These are phyloP conservation scores for Gallinago nigripennis DNA, from an alignment of 2,797 vertebrate genomes.

Conservation along the genomic window DNA sequence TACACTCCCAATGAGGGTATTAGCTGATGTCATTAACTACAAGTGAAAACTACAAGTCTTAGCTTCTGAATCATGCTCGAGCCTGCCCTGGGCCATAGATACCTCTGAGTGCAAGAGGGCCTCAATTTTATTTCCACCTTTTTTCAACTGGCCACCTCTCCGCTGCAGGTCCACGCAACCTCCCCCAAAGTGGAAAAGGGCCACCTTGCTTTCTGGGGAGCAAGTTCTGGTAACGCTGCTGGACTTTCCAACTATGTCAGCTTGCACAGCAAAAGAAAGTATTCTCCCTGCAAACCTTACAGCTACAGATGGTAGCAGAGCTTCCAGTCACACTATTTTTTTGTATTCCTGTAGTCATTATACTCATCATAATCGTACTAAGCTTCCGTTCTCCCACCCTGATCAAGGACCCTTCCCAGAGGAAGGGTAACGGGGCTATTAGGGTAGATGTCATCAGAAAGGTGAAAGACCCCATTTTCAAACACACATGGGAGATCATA, in stretches of 20 bases:
- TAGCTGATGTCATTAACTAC: neutral
- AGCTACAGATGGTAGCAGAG: neutral
- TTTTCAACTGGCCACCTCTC: neutral
- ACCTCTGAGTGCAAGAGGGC: neutral
- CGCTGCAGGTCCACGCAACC: neutral
- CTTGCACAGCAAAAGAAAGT: neutral
- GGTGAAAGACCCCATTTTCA: neutral
- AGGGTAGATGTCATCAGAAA: neutral
- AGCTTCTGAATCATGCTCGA: neutral
- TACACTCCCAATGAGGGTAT: neutral
- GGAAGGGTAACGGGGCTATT: neutral
- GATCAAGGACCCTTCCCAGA: neutral
- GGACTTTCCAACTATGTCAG: fast-evolving
- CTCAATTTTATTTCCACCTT: neutral
- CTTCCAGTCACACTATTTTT: neutral
- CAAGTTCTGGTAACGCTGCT: neutral
- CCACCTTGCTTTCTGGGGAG: neutral
- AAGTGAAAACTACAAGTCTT: neutral
- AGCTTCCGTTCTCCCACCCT: neutral
- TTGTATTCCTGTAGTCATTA: neutral
- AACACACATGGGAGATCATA: neutral
- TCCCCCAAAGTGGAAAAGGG: neutral
- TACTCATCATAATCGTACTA: fast-evolving
- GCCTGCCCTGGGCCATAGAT: fast-evolving
- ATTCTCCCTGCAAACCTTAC: neutral